Evolutionary conservation across 2,888 invertebrate genomes (phyloP), one percentile per base, ranked within the genome.

Genomic region (Drosophila anceps): DNA sequence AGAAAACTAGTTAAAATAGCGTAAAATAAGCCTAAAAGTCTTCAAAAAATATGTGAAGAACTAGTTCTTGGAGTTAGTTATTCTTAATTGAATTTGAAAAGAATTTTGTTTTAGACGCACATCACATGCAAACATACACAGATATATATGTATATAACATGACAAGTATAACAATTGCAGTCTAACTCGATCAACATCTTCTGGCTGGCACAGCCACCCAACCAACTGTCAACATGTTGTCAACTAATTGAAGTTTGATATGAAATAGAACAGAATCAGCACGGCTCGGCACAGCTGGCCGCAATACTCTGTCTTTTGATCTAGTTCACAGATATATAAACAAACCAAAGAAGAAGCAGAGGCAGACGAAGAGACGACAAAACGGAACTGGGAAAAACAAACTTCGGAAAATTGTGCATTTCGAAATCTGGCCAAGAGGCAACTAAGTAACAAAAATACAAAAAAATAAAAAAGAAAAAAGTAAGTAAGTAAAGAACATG

Each of bases 231-330:
- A 69, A 44, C 63, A 64, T 66, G 65, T 70, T 70, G 66, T 50
- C 57, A 59, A 69, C 70, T 77, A 75, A 79, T 79, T 53, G 53
- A 53, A 53, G 53, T 53, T 53, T 53, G 53, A 53, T 53, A 37
- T 37, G 53, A n/a, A 35, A 24, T 10, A 24, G 50, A 50, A 50
- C 13, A 13, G 31, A 53, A 10, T 53, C 53, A n/a, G 48, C 6
- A 6, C 75, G 70, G 61, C 50, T 69, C 70, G 44, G 55, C 65
- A 72, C 20, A 58, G 77, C 43, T 76, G 76, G 62, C 77, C 77
- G 71, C 77, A 77, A 75, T 77, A 79, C 64, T 75, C 64, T 75
- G 60, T 62, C 77, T 75, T 79, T 65, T 75, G 80, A 77, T 77
- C 77, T 75, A 80, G 76, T 77, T 79, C 63, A 35, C 39, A 61